These are phyloP conservation scores for Pedetes capensis DNA, from an alignment of 2,113 vertebrate species.

Conservation along the genomic window DNA sequence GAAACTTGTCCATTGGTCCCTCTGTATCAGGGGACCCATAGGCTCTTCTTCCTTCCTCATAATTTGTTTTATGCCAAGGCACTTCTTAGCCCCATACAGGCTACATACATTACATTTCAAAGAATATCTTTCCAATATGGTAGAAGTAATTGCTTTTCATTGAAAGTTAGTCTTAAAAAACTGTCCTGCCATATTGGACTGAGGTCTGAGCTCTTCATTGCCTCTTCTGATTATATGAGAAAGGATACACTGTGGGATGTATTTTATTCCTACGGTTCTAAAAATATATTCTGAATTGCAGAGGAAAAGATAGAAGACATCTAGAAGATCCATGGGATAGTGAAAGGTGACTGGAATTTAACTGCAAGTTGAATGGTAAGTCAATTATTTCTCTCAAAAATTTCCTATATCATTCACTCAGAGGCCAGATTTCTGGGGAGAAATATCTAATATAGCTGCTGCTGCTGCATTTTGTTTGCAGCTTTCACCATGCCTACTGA, in stretches of 20 bases:
- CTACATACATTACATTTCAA: neutral
- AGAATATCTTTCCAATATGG: neutral
- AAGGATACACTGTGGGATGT: neutral
- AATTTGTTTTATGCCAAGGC: neutral
- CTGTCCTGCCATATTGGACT: neutral
- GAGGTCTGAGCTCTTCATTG: neutral
- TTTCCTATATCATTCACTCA: neutral
- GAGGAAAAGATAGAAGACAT: neutral
- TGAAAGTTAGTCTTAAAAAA: conserved; percentile 9
- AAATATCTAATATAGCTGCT: neutral
- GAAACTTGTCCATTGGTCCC: neutral
- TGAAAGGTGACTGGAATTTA: neutral
- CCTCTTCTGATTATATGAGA: neutral
- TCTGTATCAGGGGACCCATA: neutral
- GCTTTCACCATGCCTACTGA: neutral
- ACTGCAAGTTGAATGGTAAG: neutral
- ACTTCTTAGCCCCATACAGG: neutral
- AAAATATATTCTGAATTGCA: neutral
- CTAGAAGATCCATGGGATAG: neutral
- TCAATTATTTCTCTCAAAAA: conserved; percentile 13
- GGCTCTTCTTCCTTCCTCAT: neutral
- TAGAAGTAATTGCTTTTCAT: conserved; percentile 20
- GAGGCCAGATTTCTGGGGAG: neutral
- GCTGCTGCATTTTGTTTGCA: neutral
- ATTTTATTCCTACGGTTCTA: neutral